phyloP scores from a whole-genome alignment of 2,888 invertebrate genomes.

The Pyrochroa serraticornis region DNA sequence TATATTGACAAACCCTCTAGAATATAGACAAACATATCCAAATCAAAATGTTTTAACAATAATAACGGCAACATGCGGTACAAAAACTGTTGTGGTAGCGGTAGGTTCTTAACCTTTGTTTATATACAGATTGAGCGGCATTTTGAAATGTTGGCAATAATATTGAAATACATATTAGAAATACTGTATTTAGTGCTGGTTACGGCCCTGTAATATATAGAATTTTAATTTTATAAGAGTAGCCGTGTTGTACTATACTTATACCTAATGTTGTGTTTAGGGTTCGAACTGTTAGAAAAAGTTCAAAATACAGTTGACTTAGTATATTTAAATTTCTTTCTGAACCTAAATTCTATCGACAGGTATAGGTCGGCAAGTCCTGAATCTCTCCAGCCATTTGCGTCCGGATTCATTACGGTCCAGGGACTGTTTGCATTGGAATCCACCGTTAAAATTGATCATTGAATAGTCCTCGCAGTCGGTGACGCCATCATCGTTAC shows the following conservation, averaged over 20 bases:
- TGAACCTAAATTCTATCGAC: too few relatives aligned
- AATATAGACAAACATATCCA: conserved; percentile 39
- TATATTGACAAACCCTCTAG: conserved; percentile 38
- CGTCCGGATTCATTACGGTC: conserved; percentile 49
- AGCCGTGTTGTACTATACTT: conserved; percentile 30
- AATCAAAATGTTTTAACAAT: conserved; percentile 26
- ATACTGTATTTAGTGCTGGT: conserved; percentile 41
- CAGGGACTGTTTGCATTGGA: conserved; percentile 59
- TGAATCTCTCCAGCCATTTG: conserved; percentile 55
- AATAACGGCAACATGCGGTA: conserved; percentile 30
- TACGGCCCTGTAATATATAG: conserved; percentile 41
- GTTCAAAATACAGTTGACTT: too few relatives aligned
- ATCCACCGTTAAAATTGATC: conserved; percentile 67
- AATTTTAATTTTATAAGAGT: conserved; percentile 48
- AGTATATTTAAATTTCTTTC: too few relatives aligned
- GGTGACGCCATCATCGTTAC: conserved; percentile 67
- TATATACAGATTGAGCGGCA: conserved; percentile 35
- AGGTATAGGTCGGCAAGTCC: not conserved
- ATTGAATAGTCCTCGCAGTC: conserved; percentile 70
- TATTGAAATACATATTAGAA: conserved; percentile 35
- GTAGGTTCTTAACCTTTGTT: conserved; percentile 27
- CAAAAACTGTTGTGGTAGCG: conserved; percentile 24
- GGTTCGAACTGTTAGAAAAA: not conserved
- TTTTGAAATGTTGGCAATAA: conserved; percentile 48
- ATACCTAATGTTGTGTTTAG: conserved; percentile 24